A percentile compares a stretch with the other conserved stretches of the same genome.
These are phyloP conservation scores for Globodera ellingtonae DNA, from an alignment of 1,140 invertebrate species.

Conservation along the genomic window DNA sequence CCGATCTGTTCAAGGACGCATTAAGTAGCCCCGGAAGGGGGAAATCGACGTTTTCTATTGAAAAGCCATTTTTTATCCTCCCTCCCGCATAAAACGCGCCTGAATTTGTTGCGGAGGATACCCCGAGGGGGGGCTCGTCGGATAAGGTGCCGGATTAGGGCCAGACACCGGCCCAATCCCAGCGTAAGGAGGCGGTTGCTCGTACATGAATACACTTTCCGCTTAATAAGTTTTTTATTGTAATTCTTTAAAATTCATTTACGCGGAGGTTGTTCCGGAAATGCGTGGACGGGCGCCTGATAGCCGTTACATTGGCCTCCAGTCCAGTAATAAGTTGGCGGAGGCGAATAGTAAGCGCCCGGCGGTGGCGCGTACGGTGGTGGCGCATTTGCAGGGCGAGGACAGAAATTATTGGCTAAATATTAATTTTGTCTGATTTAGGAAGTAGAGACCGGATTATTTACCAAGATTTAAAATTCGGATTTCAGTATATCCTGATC, in stretches of 20 bases:
- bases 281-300: conserved; percentile 48
- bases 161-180: conserved; percentile 36
- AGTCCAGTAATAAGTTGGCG: conserved; percentile 48
- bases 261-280: conserved; percentile 49
- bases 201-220: conserved; percentile 50
- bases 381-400: conserved; percentile 46
- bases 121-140: neutral
- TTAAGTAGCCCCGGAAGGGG: too few species aligned
- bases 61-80: neutral
- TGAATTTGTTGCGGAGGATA: conserved; percentile 6
- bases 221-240: conserved; percentile 36
- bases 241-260: neutral
- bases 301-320: conserved; percentile 45
- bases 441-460: too few species aligned
- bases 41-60: too few species aligned
- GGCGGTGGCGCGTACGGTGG: conserved; percentile 51
- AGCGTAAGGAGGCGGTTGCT: conserved; percentile 50
- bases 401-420: conserved; percentile 42
- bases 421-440: conserved; percentile 15
- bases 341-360: conserved; percentile 42
- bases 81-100: too few species aligned
- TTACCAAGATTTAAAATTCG: too few species aligned
- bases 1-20: too few species aligned
- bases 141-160: conserved; percentile 1
- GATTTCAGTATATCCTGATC: too few species aligned